Evolutionary conservation across 2,797 vertebrate genomes (phyloP).

Genomic region (Prunella strophiata): DNA sequence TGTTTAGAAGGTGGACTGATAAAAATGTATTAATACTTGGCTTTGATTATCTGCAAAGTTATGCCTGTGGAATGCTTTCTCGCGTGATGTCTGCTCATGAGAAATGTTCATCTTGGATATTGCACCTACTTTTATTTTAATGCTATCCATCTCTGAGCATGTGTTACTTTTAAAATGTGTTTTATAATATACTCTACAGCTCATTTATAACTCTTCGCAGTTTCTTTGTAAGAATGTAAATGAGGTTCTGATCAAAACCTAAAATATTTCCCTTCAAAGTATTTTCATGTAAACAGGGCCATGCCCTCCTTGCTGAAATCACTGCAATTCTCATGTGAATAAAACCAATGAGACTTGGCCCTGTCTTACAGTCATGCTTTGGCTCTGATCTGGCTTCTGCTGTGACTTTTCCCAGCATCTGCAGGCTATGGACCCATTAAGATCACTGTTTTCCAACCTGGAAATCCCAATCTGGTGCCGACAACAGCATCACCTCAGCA

Average conservation of each 20-base stretch:
- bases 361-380: not conserved
- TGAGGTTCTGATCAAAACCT: constrained; percentile 61
- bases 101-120: constrained; percentile 65
- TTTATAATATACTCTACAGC: constrained; percentile 62
- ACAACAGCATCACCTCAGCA: not conserved
- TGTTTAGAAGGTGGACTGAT: constrained; percentile 88
- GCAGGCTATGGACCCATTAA: not conserved
- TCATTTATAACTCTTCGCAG: constrained; percentile 59
- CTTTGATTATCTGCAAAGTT: constrained; percentile 82
- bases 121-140: constrained; percentile 51
- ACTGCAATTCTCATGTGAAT: not conserved
- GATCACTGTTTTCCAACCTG: not conserved
- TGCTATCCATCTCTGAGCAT: constrained; percentile 49
- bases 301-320: not conserved
- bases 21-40: constrained; percentile 78
- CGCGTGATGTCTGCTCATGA: constrained; percentile 66
- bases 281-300: constrained; percentile 25
- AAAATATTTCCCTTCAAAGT: constrained; percentile 68
- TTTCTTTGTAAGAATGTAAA: constrained; percentile 66
- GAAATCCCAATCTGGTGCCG: not conserved
- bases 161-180: constrained; percentile 67
- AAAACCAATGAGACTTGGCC: not conserved
- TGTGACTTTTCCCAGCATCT: not conserved
- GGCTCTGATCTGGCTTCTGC: not conserved
- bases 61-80: constrained; percentile 72